Evolutionary conservation across 2,113 vertebrate genomes (phyloP).

Genomic region (Rhinoderma darwinii): DNA sequence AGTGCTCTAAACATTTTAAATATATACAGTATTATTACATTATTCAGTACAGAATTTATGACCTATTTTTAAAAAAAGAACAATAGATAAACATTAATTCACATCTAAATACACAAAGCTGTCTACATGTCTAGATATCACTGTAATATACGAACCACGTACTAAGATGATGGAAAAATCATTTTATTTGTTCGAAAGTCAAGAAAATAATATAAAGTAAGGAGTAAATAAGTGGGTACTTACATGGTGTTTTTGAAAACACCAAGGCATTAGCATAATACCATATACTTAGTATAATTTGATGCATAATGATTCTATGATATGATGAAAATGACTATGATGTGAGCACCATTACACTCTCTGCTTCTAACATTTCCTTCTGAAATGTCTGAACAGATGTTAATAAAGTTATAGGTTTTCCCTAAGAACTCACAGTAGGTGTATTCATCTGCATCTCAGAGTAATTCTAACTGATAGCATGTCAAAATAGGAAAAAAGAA

Average conservation of each 20-base stretch:
- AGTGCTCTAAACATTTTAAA: too few relatives aligned
- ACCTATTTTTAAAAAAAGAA: too few relatives aligned
- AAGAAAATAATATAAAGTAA: constrained; percentile 2
- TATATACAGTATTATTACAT: too few relatives aligned
- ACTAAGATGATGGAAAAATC: background rate
- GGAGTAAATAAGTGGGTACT: constrained; percentile 62
- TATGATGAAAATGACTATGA: background rate
- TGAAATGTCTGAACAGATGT: constrained; percentile 36
- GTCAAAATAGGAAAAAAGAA: constrained; percentile 38
- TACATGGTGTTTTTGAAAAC: constrained; percentile 22
- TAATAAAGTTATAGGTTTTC: constrained; percentile 53
- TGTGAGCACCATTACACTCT: background rate
- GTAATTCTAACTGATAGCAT: constrained; percentile 41
- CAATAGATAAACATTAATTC: too few relatives aligned
- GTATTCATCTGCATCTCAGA: constrained; percentile 46
- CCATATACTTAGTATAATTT: constrained; percentile 44
- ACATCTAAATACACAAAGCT: background rate
- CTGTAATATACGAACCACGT: background rate
- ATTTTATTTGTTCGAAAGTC: background rate
- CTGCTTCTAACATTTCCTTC: constrained; percentile 33
- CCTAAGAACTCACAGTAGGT: constrained; percentile 39
- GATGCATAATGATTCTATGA: constrained; percentile 27
- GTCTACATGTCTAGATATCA: background rate
- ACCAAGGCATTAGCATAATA: constrained; percentile 26
- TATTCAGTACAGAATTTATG: too few relatives aligned